phyloP scores from a whole-genome alignment of 2,113 vertebrate species.

The Calyptommatus sinebrachiatus region DNA sequence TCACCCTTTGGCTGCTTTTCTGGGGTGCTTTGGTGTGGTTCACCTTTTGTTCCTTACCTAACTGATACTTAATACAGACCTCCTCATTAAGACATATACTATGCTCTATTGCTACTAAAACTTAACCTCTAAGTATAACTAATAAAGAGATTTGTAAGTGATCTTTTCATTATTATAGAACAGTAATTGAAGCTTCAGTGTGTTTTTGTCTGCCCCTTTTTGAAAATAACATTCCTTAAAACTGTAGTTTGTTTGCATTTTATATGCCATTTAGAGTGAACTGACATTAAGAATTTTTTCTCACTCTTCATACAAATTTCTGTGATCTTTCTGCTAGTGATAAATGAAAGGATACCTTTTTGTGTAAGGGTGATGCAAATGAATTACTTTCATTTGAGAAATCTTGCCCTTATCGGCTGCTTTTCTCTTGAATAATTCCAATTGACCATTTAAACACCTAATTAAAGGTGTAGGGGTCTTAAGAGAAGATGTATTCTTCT shows the following conservation, averaged over 20 bases:
- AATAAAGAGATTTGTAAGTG: not conserved
- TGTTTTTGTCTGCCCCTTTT: not conserved
- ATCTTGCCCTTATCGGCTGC: constrained; percentile 9
- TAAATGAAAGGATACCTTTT: constrained; percentile 37
- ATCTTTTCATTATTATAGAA: not conserved
- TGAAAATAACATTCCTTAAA: not conserved
- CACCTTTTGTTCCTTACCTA: constrained; percentile 23
- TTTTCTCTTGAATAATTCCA: constrained; percentile 43
- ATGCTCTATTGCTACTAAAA: not conserved
- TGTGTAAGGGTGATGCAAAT: constrained; percentile 5
- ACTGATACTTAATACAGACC: constrained; percentile 19
- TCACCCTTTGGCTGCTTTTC: constrained; percentile 36
- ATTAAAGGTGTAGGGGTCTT: constrained; percentile 6
- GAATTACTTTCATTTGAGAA: constrained; percentile 35
- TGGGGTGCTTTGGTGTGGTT: constrained; percentile 33
- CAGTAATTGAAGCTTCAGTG: constrained; percentile 1
- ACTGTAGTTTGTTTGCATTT: accelerated
- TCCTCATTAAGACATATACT: constrained; percentile 4
- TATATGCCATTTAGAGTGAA: constrained; percentile 11
- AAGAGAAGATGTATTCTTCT: too few species aligned
- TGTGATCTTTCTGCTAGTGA: not conserved
- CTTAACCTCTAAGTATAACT: not conserved
- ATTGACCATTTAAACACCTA: constrained; percentile 35
- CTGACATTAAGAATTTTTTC: not conserved
- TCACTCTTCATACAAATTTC: not conserved